Evolutionary conservation across 1,140 invertebrate genomes (phyloP), one percentile per base, ranked within the genome.

Genomic region (Anadara kagoshimensis): DNA sequence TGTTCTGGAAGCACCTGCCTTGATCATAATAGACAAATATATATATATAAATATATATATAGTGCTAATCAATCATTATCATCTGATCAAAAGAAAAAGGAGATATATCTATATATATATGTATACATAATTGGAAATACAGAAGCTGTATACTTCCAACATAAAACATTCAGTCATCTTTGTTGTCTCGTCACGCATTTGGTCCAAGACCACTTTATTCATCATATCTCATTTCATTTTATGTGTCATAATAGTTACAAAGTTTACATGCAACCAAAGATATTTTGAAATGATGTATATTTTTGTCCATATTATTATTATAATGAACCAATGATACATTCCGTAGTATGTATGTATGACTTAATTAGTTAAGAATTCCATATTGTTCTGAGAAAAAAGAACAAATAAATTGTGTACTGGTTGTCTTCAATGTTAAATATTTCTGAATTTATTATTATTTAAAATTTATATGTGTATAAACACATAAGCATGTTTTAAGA

Each of bases 211-310:
- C 62, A 49, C 49, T 53, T n/a, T 64, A 14, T 4, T 64, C 62
- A 64, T 64, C 12, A n/a, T 64, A 41, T 64, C 62, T 24, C 45
- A 14, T 26, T 7, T 24, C 24, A 12, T 49, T 16, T 47, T 63
- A 26, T 63, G 22, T 29, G 24, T 45, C 61, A 64, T 53, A 47
- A 47, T 26, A 63, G n/a, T n/a, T n/a, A 12, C n/a, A 51, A 51
- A 49, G 45, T 53, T 64, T n/a, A 49, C 62, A 64, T 53, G 14
- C 24, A 64, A 64, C 62, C 62, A 64, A 64, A 64, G 62, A 64
- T 64, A 64, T 64, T 64, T 64, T 64, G 62, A 64, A 64, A 53
- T 64, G 62, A 36, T 36, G 29, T 36, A 36, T 36, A 36, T 36
- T 36, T 36, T 36, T 36, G 29, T 36, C 29, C 29, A 36, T 36